Percentiles rank a stretch among this genome's conserved stretches.
Conservation (phyloP, 2,113 vertebrate species). For the Pomatostomus ruficeps region DNA sequence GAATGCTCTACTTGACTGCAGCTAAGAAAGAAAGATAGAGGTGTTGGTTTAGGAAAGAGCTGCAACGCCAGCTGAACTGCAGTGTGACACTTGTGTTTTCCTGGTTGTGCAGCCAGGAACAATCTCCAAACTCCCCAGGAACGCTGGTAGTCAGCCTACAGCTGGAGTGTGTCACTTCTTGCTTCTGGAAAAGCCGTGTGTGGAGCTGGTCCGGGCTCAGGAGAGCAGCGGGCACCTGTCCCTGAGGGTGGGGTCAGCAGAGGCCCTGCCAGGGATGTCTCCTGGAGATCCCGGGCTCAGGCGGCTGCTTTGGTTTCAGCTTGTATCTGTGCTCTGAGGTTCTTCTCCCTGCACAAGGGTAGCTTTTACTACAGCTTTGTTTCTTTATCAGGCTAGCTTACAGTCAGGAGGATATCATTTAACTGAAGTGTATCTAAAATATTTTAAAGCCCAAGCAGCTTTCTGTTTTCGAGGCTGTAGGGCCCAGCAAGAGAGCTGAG, state of each 20-base stretch:
- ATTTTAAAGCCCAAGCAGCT: neutral
- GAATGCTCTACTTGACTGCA: neutral
- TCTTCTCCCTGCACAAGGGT: neutral
- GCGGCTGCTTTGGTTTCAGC: neutral
- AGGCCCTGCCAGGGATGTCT: neutral
- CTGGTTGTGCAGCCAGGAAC: neutral
- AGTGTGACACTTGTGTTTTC: neutral
- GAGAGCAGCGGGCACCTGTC: neutral
- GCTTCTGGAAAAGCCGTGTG: neutral
- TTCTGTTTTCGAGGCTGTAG: neutral
- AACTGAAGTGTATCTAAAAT: neutral
- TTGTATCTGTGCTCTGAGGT: fast-evolving
- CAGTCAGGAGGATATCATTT: neutral
- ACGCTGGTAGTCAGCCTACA: neutral
- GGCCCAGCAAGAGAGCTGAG: neutral
- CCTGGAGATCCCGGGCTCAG: neutral
- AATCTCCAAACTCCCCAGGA: neutral
- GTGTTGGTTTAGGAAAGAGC: neutral
- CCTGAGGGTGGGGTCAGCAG: neutral
- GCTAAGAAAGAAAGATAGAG: neutral
- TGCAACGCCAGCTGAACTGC: neutral
- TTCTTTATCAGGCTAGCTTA: neutral
- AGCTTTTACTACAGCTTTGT: neutral
- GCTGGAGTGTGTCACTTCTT: neutral
- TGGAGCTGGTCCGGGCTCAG: neutral